A percentile compares a stretch with the other conserved stretches of the same genome.
Conservation (phyloP, 2,888 invertebrate genomes). For the Mythimna impura region DNA sequence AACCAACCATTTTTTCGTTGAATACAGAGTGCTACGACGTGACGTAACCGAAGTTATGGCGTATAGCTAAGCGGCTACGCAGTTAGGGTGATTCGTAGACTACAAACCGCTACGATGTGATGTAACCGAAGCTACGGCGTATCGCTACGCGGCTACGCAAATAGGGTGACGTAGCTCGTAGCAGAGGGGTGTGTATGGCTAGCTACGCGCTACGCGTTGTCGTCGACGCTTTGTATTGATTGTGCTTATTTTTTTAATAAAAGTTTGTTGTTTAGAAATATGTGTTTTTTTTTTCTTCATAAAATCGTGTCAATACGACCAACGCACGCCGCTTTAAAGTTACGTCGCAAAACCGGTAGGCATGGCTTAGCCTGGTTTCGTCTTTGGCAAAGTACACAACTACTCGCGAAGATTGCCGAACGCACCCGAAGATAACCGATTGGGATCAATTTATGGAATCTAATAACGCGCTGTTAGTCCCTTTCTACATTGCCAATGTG, state of each 20-base stretch:
- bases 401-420: no score
- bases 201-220: not conserved
- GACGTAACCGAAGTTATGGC: not conserved
- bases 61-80: not conserved
- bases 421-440: no score
- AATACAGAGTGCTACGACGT: not conserved
- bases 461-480: no score
- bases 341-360: no score
- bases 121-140: not conserved
- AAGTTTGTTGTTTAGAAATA: not conserved
- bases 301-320: no score
- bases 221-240: not conserved
- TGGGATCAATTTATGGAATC: no score
- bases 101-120: not conserved
- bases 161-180: constrained; percentile 30
- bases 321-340: no score
- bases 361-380: no score
- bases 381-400: no score
- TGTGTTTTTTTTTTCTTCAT: not conserved
- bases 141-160: not conserved
- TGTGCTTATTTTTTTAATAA: not conserved
- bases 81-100: not conserved
- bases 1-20: not conserved
- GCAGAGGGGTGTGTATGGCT: no score
- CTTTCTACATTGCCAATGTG: no score